Percentiles rank a stretch among this genome's conserved stretches.
Conservation (phyloP, 2,888 invertebrate species). For the Tachina grossa region DNA sequence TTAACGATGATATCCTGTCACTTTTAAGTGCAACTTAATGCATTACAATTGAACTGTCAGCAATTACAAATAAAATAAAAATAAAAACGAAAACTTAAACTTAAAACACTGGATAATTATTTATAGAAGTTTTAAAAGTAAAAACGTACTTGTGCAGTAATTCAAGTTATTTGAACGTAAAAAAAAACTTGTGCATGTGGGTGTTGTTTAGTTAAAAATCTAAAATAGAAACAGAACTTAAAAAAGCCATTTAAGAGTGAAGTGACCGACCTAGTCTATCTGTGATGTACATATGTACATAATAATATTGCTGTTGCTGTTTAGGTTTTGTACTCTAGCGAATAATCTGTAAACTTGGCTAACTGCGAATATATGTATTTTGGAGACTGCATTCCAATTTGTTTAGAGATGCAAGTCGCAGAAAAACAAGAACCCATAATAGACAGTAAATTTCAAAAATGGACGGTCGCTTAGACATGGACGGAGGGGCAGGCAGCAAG, state of each 20-base stretch:
- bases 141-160: constrained; percentile 9
- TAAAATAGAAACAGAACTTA: constrained; percentile 43
- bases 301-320: constrained; percentile 14
- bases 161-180: constrained; percentile 33
- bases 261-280: constrained; percentile 50
- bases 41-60: constrained; percentile 15
- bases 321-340: constrained; percentile 28
- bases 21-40: constrained; percentile 6
- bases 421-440: constrained; percentile 57
- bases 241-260: constrained; percentile 33
- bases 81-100: constrained; percentile 30
- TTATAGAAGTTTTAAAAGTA: constrained; percentile 1
- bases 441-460: constrained; percentile 14
- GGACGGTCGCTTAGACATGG: not conserved
- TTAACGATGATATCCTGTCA: constrained; percentile 39
- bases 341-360: not conserved
- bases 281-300: constrained; percentile 44
- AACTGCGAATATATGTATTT: constrained; percentile 26
- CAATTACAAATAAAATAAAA: constrained; percentile 8
- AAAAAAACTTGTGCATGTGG: constrained; percentile 29
- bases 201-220: constrained; percentile 45
- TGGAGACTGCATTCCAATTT: constrained; percentile 67
- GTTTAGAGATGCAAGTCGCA: constrained; percentile 60
- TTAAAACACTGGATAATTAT: constrained; percentile 13
- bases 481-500: constrained; percentile 43